A percentile compares a stretch with the other conserved stretches of the same genome.
Conservation (phyloP, 2,888 invertebrate species). For the Toxonevra muliebris region DNA sequence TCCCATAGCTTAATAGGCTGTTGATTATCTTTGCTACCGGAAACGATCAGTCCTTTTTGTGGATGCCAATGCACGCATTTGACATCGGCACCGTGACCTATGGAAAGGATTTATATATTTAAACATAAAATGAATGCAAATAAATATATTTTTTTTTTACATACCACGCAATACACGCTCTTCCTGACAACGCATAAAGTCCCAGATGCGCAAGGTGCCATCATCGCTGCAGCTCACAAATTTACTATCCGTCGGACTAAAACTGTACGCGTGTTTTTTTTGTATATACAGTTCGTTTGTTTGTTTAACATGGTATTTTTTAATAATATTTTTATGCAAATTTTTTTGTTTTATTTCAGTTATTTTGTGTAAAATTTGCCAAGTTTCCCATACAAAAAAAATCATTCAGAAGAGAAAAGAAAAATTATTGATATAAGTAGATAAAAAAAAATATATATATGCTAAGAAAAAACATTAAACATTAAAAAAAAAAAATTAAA, state of each 20-base stretch:
- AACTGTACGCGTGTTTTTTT: constrained; percentile 70
- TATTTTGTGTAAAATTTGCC: constrained; percentile 22
- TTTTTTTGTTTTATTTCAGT: constrained; percentile 19
- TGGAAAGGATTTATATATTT: constrained; percentile 1
- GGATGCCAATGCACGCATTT: constrained; percentile 99
- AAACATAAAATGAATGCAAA: neutral
- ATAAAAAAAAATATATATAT: neutral
- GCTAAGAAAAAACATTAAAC: neutral
- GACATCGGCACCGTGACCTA: constrained; percentile 97
- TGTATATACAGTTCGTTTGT: constrained; percentile 19
- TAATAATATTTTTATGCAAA: constrained; percentile 15
- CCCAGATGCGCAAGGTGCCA: constrained; percentile 98
- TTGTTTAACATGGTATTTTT: constrained; percentile 28
- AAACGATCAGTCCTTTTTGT: constrained; percentile 94
- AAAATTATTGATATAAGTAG: constrained; percentile 24
- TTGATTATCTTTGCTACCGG: constrained; percentile 99
- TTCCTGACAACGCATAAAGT: constrained; percentile 96
- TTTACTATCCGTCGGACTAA: constrained; percentile 98
- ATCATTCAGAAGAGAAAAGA: constrained; percentile 33
- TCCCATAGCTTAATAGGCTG: constrained; percentile 99
- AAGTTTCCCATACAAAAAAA: constrained; percentile 20
- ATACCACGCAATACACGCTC: constrained; percentile 89
- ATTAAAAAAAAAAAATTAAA: constrained; percentile 1
- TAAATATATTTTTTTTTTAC: neutral
- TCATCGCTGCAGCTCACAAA: constrained; percentile 99